Conservation (phyloP, 1,140 invertebrate species). For the Plodia interpunctella region DNA sequence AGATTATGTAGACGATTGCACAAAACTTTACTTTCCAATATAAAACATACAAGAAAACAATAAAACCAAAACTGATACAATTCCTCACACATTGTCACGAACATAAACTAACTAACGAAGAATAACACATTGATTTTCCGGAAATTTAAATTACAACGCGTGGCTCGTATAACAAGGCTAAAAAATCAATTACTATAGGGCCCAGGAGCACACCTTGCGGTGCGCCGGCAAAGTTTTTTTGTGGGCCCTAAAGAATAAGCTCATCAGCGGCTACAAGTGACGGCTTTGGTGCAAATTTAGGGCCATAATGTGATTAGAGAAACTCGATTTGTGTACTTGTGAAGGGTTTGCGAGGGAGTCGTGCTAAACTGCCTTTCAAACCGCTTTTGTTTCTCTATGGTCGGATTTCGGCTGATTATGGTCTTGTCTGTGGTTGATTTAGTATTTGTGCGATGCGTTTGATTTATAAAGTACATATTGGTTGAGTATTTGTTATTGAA, state of each 20-base stretch:
- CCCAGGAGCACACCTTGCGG: not conserved
- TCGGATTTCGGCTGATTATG: not conserved
- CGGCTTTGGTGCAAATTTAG: not conserved
- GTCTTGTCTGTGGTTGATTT: not conserved
- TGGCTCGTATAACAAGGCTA: not conserved
- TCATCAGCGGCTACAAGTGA: conserved; percentile 3
- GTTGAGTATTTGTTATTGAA: too few relatives aligned
- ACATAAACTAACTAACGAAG: not conserved
- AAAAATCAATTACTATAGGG: conserved; percentile 1
- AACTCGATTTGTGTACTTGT: conserved; percentile 7
- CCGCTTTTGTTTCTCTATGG: not conserved
- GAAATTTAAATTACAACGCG: not conserved
- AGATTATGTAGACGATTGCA: too few relatives aligned
- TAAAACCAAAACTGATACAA: too few relatives aligned
- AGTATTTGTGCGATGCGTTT: not conserved
- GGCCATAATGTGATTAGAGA: conserved; percentile 2
- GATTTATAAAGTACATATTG: too few relatives aligned
- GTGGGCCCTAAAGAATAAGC: not conserved
- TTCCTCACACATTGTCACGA: too few relatives aligned
- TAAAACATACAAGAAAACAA: too few relatives aligned
- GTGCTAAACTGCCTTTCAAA: not conserved
- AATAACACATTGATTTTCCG: conserved; percentile 1
- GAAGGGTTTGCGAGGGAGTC: not conserved
- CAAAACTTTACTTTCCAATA: too few relatives aligned
- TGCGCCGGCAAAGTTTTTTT: not conserved